phyloP scores from a whole-genome alignment of 2,888 invertebrate genomes.

The Cactoblastis cactorum region DNA sequence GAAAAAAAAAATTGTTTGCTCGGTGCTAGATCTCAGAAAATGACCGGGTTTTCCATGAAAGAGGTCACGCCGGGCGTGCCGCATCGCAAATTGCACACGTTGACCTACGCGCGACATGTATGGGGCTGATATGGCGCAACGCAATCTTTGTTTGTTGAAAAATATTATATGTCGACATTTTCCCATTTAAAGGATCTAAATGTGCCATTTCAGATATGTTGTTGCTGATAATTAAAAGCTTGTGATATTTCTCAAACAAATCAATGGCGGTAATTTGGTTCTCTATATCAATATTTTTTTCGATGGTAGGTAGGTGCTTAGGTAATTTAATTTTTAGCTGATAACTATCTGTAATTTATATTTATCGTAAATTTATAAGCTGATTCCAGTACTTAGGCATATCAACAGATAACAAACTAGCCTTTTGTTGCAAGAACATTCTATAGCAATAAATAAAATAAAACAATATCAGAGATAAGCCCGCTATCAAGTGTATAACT shows the following conservation, averaged over 20 bases:
- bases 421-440: conserved; percentile 50
- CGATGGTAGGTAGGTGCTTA: background rate
- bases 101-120: conserved; percentile 39
- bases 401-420: conserved; percentile 55
- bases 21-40: background rate
- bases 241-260: too few relatives aligned
- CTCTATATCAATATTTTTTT: background rate
- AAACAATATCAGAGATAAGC: conserved; percentile 59
- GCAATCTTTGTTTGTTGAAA: background rate
- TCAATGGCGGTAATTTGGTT: background rate
- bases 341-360: background rate
- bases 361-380: conserved; percentile 7
- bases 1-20: too few relatives aligned
- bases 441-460: conserved; percentile 40
- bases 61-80: conserved; percentile 16
- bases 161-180: background rate
- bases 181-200: too few relatives aligned
- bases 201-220: too few relatives aligned
- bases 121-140: conserved; percentile 3
- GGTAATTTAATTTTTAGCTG: background rate
- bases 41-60: conserved; percentile 8
- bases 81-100: conserved; percentile 30
- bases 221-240: too few relatives aligned
- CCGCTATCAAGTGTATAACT: conserved; percentile 58
- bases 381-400: conserved; percentile 12